Percentiles rank a stretch among this genome's conserved stretches.
Evolutionary conservation across 2,113 vertebrate genomes (phyloP).

Genomic region (Pionites leucogaster): DNA sequence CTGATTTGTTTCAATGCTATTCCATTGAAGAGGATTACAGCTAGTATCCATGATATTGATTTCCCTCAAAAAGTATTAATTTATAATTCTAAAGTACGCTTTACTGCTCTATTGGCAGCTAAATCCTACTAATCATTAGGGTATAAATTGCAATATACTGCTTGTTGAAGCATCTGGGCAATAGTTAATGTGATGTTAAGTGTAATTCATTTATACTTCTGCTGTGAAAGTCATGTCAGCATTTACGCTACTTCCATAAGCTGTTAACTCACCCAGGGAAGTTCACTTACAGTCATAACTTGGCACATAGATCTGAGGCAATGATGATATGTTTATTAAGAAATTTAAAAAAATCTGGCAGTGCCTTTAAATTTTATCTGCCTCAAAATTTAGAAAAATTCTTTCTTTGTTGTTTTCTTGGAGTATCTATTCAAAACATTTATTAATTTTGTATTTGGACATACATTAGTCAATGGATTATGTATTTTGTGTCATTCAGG

Average conservation of each 20-base stretch:
- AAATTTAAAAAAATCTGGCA: neutral
- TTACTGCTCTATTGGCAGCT: neutral
- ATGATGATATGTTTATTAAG: neutral
- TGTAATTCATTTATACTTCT: neutral
- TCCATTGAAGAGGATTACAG: neutral
- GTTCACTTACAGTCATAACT: neutral
- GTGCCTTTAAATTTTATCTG: neutral
- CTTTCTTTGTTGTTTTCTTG: neutral
- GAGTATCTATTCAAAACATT: neutral
- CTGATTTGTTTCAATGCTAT: constrained; percentile 11
- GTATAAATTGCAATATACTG: neutral
- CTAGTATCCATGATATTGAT: neutral
- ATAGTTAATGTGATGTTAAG: neutral
- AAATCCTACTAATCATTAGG: neutral
- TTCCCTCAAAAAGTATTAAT: neutral
- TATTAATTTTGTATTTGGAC: neutral
- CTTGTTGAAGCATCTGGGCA: neutral
- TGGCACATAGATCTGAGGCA: neutral
- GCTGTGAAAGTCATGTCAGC: neutral
- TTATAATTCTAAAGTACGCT: neutral
- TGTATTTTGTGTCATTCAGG: neutral
- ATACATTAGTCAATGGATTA: neutral
- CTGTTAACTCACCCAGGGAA: neutral
- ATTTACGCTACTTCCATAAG: neutral
- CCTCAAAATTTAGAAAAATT: neutral